Evolutionary conservation across 2,888 invertebrate genomes (phyloP), one percentile per base, ranked within the genome.

Genomic region (Perdita meconis): DNA sequence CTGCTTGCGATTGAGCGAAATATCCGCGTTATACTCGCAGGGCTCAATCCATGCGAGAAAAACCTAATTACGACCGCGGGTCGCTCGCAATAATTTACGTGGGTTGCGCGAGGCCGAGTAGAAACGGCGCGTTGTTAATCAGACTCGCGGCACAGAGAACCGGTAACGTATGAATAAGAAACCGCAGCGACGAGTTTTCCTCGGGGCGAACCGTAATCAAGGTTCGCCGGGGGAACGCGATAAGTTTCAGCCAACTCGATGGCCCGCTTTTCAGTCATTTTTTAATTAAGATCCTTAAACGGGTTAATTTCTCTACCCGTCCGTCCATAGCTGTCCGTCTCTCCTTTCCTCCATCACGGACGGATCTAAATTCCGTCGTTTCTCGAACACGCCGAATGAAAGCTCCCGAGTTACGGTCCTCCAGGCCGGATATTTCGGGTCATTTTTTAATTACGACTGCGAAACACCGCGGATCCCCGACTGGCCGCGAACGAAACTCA

Each of bases 211-310:
- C 68, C 63, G 61, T 67, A 70, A 83, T 76, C 77, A 72, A 68
- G 83, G 73, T 76, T 78, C 59, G 77, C 78, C 68, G 59, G 61
- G 53, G 61, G 24, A 61, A 24, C 70, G 55, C 75, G 74, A 77
- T 79, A 76, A 74, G 69, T 71, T 59, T 50, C 12, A 42, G 47
- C 69, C 66, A 67, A 67, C 71, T 78, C 59, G 76, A 82, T 70
- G 67, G 76, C 67, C 38, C 72, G 47, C 80, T 84, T 19, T 75
- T 53, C 65, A 76, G 80, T 83, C 68, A 74, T 80, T 84, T 77
- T 84, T 84, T 82, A 84, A 84, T 84, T 84, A 84, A 84, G 80
- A 78, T 65, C 78, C 56, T 75, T 78, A 75, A 59, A 66, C 59
- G 72, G 66, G 36, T 66, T 26, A 67, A 71, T 77, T 66, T 53